These are phyloP conservation scores for Aptenodytes forsteri DNA, from an alignment of 2,113 vertebrate genomes.

Conservation along the genomic window DNA sequence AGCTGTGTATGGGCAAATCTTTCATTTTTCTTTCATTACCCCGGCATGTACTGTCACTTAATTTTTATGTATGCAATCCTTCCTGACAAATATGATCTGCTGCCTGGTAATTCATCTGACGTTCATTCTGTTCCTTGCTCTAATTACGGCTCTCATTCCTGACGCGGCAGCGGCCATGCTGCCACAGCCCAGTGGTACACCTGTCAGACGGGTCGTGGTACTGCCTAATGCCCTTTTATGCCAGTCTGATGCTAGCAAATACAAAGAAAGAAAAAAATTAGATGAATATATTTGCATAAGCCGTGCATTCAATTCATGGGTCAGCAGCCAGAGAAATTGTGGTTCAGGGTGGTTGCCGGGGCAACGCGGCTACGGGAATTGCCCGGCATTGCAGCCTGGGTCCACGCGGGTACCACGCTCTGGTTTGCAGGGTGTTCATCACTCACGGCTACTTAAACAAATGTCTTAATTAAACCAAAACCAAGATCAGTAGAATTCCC, in stretches of 20 bases:
- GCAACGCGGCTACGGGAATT: conserved; percentile 7
- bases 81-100: conserved; percentile 85
- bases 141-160: conserved; percentile 79
- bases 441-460: background rate
- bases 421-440: background rate
- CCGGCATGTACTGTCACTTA: conserved; percentile 85
- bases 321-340: conserved; percentile 61
- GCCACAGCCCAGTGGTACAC: conserved; percentile 71
- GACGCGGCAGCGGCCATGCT: conserved; percentile 56
- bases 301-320: conserved; percentile 29
- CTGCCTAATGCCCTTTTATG: conserved; percentile 78
- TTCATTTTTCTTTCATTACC: conserved; percentile 83
- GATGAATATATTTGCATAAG: conserved; percentile 69
- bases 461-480: conserved; percentile 7
- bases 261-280: background rate
- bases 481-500: background rate
- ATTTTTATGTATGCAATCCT: conserved; percentile 84
- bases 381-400: conserved; percentile 7
- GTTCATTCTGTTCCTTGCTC: conserved; percentile 78
- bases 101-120: conserved; percentile 81
- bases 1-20: conserved; percentile 78
- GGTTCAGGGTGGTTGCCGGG: conserved; percentile 46
- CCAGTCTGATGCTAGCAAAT: conserved; percentile 72
- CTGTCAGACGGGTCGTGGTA: conserved; percentile 74
- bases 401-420: background rate